Conservation (phyloP, 2,113 vertebrate genomes). For the Stomatorhinus ivindoensis region DNA sequence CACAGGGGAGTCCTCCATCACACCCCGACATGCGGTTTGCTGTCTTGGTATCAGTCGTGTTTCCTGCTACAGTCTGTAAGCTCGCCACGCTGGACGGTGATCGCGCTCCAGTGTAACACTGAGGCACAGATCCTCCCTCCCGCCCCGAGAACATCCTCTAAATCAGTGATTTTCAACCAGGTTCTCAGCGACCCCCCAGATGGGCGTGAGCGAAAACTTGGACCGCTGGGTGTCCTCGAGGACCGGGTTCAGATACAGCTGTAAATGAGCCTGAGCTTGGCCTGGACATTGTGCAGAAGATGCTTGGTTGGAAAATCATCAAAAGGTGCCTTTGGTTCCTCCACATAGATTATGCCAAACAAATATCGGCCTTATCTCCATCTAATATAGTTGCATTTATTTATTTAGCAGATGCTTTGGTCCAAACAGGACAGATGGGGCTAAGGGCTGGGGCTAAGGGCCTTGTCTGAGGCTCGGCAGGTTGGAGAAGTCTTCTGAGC, state of each 20-base stretch:
- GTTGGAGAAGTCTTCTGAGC: neutral
- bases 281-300: neutral
- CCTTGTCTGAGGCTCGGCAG: neutral
- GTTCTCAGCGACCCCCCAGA: neutral
- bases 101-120: neutral
- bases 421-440: neutral
- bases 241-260: neutral
- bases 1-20: neutral
- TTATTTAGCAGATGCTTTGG: neutral
- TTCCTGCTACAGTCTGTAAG: neutral
- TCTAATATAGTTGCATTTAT: neutral
- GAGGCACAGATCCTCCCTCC: neutral
- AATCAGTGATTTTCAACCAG: neutral
- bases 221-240: neutral
- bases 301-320: neutral
- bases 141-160: neutral
- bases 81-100: neutral
- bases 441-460: neutral
- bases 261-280: neutral
- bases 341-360: neutral
- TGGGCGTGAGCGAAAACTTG: neutral
- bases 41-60: neutral
- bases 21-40: neutral
- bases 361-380: neutral
- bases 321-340: neutral